Evolutionary conservation across 2,888 invertebrate species (phyloP), one percentile per base, ranked within the genome.

Genomic region (Caenorhabditis macrosperma): DNA sequence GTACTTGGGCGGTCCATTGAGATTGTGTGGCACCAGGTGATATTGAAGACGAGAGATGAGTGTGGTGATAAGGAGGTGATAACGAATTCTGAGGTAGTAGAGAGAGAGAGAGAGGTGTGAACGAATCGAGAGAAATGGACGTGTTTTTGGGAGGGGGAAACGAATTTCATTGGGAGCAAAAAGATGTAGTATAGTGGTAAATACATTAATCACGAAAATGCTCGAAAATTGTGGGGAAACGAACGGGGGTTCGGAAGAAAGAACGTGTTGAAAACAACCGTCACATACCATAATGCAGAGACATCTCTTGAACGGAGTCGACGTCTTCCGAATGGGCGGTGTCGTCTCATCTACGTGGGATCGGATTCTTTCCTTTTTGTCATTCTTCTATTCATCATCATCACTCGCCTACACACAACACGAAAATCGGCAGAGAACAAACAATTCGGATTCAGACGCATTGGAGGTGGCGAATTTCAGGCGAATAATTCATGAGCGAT

Each of bases 331-430:
- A 17, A 69, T 60, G 69, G 52, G 69, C 68, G 59, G 68, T 52
- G 30, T 30, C 15, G 30, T 60, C 52, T 46, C 17, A n/a, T n/a
- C n/a, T n/a, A n/a, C n/a, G n/a, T n/a, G n/a, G n/a, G n/a, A n/a
- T n/a, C 48, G 28, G 50, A 59, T 59, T 33, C 30, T 10, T 30
- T 17, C 44, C 20, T 20, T 10, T 63, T 38, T 17, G 50, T 24
- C 5, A n/a, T 48, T 22, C 44, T 54, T 71, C 35, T 60, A 61
- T 71, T 61, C 54, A 61, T 71, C 60, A 7, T 33, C 33, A 17
- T 4, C 5, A 30, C 44, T 71, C 71, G 71, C 71, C 71, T 71
- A 71, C 61, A 71, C 71, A 61, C 60, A 55, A 30, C 54, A 52
- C 61, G 26, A 61, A 52, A 52, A 52, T 69, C 35, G 57, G 44